Base-by-base conservation (phyloP, 2,888 invertebrate species). In the Troides aeacus region DNA sequence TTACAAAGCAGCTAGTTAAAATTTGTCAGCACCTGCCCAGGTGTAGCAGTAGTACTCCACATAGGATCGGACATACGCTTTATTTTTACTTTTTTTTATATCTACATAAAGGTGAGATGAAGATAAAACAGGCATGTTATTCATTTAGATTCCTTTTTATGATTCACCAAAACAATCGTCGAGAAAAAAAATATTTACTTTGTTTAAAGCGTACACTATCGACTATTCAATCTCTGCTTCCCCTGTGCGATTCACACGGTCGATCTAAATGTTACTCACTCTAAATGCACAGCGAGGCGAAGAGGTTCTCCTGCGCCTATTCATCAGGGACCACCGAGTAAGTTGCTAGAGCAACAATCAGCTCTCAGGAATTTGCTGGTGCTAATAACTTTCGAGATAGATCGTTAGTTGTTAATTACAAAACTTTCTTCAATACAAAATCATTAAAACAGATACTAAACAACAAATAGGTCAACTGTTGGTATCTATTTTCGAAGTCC, bases 301-400 rank as follows among this genome's bases (percentile, higher is more conserved):
- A 56, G 42, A 59, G 64, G 18, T 39, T 18, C 59, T 46, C 53
- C 64, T 53, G 46, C 64, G 61, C 64, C 69, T 69, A 60, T 61
- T 30, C 53, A 58, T 69, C 62, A 62, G 62, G 58, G 69, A 69
- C 69, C 69, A 69, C 69, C 69, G 46, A 50, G 46, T 15, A 46
- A 46, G 46, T 36, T 42, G 64, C 24, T 12, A 46, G 12, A 46
- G 56, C 56, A 24, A 21, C 60, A 60, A 62, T 64, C 62, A 65
- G 57, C 62, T 62, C 62, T 24, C 50, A 65, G 65, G 61, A 65
- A 65, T 69, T 61, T 58, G 65, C 65, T 36, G 36, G 10, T 17
- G 23, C 53, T 30, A 57, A 63, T 36, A 68, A 68, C 53, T 64
- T 64, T 23, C 15, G 15, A 17, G 23, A 39, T 61, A 21, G 12